These are phyloP conservation scores for Fragum fragum DNA, from an alignment of 2,888 invertebrate species.

Conservation along the genomic window DNA sequence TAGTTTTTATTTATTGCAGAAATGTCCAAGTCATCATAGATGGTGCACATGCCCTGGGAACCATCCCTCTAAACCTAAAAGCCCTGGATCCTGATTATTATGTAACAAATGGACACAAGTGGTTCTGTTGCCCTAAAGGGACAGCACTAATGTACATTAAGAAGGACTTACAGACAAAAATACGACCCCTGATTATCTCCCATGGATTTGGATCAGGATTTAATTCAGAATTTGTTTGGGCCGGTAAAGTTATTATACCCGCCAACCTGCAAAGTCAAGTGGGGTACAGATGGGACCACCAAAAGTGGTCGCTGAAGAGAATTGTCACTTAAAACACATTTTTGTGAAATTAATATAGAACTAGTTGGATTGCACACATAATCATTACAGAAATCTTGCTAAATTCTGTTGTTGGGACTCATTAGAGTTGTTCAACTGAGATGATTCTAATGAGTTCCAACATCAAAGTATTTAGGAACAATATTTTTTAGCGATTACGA, in stretches of 20 bases:
- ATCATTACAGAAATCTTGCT: no score
- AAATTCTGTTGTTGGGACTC: no score
- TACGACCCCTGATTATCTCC: constrained; percentile 83
- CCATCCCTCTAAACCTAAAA: constrained; percentile 74
- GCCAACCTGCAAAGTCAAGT: no score
- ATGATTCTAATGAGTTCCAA: no score
- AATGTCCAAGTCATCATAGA: constrained; percentile 83
- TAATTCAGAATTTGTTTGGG: constrained; percentile 85
- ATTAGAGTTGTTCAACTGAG: no score
- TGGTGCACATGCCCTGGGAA: constrained; percentile 86
- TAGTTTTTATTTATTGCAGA: constrained; percentile 41
- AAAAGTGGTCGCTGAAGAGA: no score
- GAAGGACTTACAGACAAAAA: constrained; percentile 72
- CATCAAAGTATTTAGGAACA: no score
- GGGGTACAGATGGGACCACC: no score
- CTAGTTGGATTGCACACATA: no score
- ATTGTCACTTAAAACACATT: no score
- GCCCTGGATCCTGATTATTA: constrained; percentile 83
- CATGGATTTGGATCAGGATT: constrained; percentile 86
- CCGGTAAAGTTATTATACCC: constrained; percentile 83
- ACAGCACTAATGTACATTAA: constrained; percentile 84
- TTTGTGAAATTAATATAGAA: no score
- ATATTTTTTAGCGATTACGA: no score
- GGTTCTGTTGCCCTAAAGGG: constrained; percentile 85
- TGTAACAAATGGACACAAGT: constrained; percentile 85